These are phyloP conservation scores for Dryobates pubescens DNA, from an alignment of 2,797 vertebrate species.

Conservation along the genomic window DNA sequence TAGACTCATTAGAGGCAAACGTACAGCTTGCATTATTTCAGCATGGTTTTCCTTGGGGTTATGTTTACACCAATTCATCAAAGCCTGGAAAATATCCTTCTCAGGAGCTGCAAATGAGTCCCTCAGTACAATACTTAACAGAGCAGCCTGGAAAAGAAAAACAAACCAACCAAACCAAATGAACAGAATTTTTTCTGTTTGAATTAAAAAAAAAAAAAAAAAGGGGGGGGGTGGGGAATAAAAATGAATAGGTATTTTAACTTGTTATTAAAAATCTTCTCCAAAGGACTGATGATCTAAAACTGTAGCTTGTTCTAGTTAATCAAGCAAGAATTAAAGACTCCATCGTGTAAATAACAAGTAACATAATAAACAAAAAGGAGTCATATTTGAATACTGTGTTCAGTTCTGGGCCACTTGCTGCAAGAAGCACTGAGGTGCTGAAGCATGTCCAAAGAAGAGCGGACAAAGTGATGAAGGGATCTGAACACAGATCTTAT, in stretches of 20 bases:
- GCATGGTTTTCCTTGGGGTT: conserved; percentile 85
- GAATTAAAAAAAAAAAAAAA: not conserved
- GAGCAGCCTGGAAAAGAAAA: conserved; percentile 81
- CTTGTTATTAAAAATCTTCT: not conserved
- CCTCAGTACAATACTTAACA: conserved; percentile 89
- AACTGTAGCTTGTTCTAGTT: not conserved
- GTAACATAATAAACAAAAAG: not conserved
- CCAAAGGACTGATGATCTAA: not conserved
- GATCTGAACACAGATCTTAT: too few relatives aligned
- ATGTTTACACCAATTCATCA: conserved; percentile 94
- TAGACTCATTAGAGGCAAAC: conserved; percentile 96
- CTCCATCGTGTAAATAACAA: not conserved
- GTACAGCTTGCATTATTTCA: conserved; percentile 94
- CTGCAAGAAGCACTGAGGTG: too few relatives aligned
- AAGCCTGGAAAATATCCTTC: conserved; percentile 95
- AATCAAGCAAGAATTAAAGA: not conserved
- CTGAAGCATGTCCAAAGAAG: too few relatives aligned
- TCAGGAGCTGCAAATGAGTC: conserved; percentile 96
- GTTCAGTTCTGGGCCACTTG: too few relatives aligned
- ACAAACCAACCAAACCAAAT: conserved; percentile 54
- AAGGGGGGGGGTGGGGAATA: not conserved
- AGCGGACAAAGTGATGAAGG: too few relatives aligned
- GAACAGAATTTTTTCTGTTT: not conserved
- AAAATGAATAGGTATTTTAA: not conserved
- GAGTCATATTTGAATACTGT: not conserved